These are phyloP conservation scores for Cranoglanis bouderius DNA, from an alignment of 2,113 vertebrate species.

Conservation along the genomic window DNA sequence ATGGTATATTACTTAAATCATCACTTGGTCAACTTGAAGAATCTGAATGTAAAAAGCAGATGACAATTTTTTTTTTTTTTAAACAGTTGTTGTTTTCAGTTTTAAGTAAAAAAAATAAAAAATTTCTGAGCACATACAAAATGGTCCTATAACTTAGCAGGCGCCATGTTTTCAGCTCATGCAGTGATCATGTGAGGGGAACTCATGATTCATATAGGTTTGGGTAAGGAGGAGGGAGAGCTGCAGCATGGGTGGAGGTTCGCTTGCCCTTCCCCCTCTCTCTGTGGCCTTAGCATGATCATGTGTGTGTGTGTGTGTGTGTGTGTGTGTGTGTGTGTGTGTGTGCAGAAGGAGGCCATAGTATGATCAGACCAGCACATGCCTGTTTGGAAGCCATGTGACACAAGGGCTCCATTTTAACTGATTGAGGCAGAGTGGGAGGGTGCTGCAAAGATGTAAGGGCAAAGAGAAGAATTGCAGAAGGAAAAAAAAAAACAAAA, in stretches of 20 bases:
- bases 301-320: constrained; percentile 40
- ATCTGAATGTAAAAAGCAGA: neutral
- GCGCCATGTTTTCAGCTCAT: constrained; percentile 4
- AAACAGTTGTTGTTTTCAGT: too few relatives aligned
- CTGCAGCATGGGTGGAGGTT: constrained; percentile 23
- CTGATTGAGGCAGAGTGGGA: constrained; percentile 56
- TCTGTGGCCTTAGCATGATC: constrained; percentile 51
- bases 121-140: constrained; percentile 1
- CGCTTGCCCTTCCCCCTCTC: constrained; percentile 47
- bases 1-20: neutral
- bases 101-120: too few relatives aligned
- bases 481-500: constrained; percentile 18
- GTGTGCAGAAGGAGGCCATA: constrained; percentile 36
- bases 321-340: constrained; percentile 31
- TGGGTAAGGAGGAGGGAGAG: neutral
- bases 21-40: neutral
- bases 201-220: constrained; percentile 46
- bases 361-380: constrained; percentile 64
- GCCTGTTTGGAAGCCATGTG: constrained; percentile 71
- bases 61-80: neutral
- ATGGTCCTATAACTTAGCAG: neutral
- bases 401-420: constrained; percentile 75
- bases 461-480: constrained; percentile 37
- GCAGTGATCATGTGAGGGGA: constrained; percentile 24
- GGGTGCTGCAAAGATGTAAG: constrained; percentile 16